Percentiles rank a stretch among this genome's conserved stretches.
Evolutionary conservation across 1,140 invertebrate species (phyloP).

Genomic region (Procambarus clarkii): DNA sequence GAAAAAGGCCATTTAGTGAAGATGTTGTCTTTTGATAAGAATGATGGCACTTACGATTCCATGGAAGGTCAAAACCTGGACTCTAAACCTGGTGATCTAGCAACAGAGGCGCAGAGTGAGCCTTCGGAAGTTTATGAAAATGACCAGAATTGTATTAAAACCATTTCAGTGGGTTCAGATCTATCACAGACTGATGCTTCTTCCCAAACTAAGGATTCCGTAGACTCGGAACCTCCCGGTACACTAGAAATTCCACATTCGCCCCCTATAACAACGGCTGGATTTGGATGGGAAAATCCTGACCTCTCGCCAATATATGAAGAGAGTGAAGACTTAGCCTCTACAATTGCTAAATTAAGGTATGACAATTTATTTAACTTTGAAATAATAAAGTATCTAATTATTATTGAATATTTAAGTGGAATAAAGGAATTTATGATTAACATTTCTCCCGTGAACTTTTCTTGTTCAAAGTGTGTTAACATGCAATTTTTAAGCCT

Average conservation of each 20-base stretch:
- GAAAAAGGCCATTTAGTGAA: conserved; percentile 57
- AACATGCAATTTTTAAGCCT: too few species aligned
- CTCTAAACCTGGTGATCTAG: neutral
- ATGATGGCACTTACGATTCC: conserved; percentile 65
- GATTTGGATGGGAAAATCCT: conserved; percentile 66
- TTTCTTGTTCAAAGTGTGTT: too few species aligned
- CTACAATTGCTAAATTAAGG: conserved; percentile 83
- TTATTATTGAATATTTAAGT: too few species aligned
- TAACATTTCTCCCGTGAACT: too few species aligned
- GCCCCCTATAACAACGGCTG: conserved; percentile 47
- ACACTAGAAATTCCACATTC: conserved; percentile 38
- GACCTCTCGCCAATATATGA: conserved; percentile 81
- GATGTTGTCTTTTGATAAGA: conserved; percentile 66
- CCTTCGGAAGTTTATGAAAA: neutral
- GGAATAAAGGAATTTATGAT: too few species aligned
- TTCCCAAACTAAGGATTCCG: neutral
- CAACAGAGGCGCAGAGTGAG: neutral
- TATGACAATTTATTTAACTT: conserved; percentile 1
- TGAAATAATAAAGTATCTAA: neutral
- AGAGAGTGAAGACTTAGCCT: conserved; percentile 83
- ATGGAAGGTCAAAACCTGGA: conserved; percentile 34
- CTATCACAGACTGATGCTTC: neutral
- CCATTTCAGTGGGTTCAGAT: neutral
- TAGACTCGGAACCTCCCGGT: conserved; percentile 16
- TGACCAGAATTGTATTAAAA: neutral